A percentile compares a stretch with the other conserved stretches of the same genome.
Conservation (phyloP, 2,888 invertebrate genomes). For the Clivina fossor region DNA sequence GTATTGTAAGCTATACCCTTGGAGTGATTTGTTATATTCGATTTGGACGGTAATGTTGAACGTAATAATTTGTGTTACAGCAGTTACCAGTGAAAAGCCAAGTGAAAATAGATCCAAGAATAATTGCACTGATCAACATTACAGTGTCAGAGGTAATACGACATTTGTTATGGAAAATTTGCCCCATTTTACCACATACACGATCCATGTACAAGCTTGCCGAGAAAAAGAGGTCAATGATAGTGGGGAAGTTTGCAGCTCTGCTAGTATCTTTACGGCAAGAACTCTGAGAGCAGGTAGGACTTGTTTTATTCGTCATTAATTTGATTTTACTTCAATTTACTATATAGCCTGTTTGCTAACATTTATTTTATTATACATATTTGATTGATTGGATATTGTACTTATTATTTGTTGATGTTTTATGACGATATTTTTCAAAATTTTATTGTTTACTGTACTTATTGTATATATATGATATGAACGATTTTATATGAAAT, state of each 20-base stretch:
- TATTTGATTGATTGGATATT: too few relatives aligned
- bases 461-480: too few relatives aligned
- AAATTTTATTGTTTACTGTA: too few relatives aligned
- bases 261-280: conserved; percentile 53
- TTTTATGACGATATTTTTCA: neutral
- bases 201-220: conserved; percentile 76
- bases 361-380: neutral
- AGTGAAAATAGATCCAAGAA: too few relatives aligned
- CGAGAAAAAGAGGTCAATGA: conserved; percentile 60
- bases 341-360: too few relatives aligned
- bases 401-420: neutral
- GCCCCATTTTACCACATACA: conserved; percentile 78
- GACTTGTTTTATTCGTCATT: neutral
- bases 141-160: conserved; percentile 12
- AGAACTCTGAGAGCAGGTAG: conserved; percentile 56
- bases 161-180: conserved; percentile 51
- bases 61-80: too few relatives aligned
- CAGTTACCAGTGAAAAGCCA: too few relatives aligned
- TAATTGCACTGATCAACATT: conserved; percentile 11
- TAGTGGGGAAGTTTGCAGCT: conserved; percentile 58
- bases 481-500: too few relatives aligned
- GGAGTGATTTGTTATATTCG: too few relatives aligned
- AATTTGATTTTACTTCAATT: too few relatives aligned
- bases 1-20: too few relatives aligned
- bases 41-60: too few relatives aligned